Evolutionary conservation across 2,797 vertebrate genomes (phyloP).

Genomic region (Aselliscus stoliczkanus): DNA sequence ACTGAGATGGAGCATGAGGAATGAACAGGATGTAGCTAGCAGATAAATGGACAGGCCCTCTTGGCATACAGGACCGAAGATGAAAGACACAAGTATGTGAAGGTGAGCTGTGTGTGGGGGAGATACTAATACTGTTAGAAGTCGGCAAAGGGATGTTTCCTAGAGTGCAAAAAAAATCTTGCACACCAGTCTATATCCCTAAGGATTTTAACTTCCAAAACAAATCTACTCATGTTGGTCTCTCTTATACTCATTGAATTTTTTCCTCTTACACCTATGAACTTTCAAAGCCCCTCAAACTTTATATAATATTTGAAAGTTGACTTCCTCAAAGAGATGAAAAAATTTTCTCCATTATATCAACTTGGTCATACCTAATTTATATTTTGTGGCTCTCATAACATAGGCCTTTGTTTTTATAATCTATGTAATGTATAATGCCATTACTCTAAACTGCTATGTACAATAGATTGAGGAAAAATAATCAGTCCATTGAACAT

Average conservation of each 20-base stretch:
- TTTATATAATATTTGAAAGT: not conserved
- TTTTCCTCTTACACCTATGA: not conserved
- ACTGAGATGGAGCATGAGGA: not conserved
- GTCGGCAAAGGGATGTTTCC: not conserved
- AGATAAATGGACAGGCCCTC: not conserved
- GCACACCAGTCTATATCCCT: not conserved
- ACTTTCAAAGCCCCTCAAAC: not conserved
- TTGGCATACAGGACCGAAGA: not conserved
- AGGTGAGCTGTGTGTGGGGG: not conserved
- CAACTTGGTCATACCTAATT: not conserved
- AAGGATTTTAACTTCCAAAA: not conserved
- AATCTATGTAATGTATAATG: not conserved
- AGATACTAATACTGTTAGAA: not conserved
- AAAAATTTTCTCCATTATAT: not conserved
- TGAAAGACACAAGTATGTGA: not conserved
- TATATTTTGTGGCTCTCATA: not conserved
- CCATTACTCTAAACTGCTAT: not conserved
- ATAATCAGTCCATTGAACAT: not conserved
- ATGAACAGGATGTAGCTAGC: fast-evolving
- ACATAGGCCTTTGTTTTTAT: not conserved
- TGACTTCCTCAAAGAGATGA: not conserved
- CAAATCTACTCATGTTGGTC: not conserved
- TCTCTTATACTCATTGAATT: not conserved
- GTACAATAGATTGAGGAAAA: not conserved
- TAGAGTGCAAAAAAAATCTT: not conserved